A percentile compares a stretch with the other conserved stretches of the same genome.
Conservation (phyloP, 2,888 invertebrate species). For the Xylota sylvarum region DNA sequence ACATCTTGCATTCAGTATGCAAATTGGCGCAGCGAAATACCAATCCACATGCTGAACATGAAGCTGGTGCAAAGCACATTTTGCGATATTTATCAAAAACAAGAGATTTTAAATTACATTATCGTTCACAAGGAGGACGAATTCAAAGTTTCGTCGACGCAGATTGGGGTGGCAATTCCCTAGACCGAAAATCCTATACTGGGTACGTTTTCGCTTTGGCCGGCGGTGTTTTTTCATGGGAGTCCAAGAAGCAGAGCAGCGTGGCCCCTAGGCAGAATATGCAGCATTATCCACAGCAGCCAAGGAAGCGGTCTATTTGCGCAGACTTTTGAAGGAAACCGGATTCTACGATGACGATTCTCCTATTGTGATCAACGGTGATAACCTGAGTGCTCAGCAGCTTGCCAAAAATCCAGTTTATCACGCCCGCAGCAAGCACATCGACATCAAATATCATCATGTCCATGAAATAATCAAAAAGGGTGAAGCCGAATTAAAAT, state of each 20-base stretch:
- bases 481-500: too few relatives aligned
- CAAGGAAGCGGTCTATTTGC: too few relatives aligned
- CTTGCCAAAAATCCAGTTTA: too few relatives aligned
- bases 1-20: constrained; percentile 48
- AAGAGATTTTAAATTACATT: background rate
- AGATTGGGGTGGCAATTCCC: too few relatives aligned
- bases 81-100: background rate
- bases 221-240: background rate
- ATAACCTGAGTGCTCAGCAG: too few relatives aligned
- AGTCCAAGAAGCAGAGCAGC: background rate
- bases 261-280: background rate
- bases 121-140: background rate
- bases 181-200: background rate
- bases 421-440: too few relatives aligned
- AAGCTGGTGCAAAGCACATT: constrained; percentile 54
- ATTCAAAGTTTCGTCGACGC: background rate
- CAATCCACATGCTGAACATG: constrained; percentile 76
- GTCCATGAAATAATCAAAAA: too few relatives aligned
- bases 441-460: too few relatives aligned
- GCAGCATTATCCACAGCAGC: background rate
- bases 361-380: too few relatives aligned
- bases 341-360: too few relatives aligned
- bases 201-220: background rate
- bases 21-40: constrained; percentile 73
- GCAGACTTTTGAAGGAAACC: too few relatives aligned